Percentiles rank a stretch among this genome's conserved stretches.
Conservation (phyloP, 2,797 vertebrate genomes). For the Sitta carolinensis region DNA sequence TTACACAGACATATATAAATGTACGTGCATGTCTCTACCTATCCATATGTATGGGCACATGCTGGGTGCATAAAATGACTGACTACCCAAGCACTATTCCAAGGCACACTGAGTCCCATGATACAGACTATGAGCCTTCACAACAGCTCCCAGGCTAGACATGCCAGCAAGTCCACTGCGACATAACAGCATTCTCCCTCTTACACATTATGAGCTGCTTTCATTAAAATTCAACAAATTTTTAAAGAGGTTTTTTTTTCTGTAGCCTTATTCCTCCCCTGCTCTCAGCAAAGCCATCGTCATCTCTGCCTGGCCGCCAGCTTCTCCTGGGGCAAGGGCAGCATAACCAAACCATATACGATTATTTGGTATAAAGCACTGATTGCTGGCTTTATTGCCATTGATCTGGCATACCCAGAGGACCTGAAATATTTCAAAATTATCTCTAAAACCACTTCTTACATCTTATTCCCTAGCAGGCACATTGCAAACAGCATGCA, state of each 20-base stretch:
- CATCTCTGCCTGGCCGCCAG: not conserved
- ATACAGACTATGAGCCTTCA: not conserved
- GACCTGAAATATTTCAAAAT: not conserved
- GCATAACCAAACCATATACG: not conserved
- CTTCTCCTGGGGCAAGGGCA: not conserved
- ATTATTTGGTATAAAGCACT: conserved; percentile 8
- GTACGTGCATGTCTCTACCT: not conserved
- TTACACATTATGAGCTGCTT: not conserved
- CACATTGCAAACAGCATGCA: not conserved
- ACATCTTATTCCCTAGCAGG: not conserved
- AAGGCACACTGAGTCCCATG: not conserved
- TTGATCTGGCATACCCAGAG: not conserved
- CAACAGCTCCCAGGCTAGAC: not conserved
- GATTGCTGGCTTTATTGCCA: not conserved
- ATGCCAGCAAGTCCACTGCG: not conserved
- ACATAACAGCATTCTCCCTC: not conserved
- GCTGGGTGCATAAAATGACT: not conserved
- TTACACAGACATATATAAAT: not conserved
- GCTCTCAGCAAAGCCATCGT: not conserved
- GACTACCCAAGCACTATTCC: not conserved
- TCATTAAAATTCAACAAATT: not conserved
- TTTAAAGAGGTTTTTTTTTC: not conserved
- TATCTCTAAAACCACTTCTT: not conserved
- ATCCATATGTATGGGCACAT: not conserved
- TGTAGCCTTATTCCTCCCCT: not conserved